A percentile compares a stretch with the other conserved stretches of the same genome.
Evolutionary conservation across 2,797 vertebrate genomes (phyloP).

Genomic region (Melanogrammus aeglefinus): DNA sequence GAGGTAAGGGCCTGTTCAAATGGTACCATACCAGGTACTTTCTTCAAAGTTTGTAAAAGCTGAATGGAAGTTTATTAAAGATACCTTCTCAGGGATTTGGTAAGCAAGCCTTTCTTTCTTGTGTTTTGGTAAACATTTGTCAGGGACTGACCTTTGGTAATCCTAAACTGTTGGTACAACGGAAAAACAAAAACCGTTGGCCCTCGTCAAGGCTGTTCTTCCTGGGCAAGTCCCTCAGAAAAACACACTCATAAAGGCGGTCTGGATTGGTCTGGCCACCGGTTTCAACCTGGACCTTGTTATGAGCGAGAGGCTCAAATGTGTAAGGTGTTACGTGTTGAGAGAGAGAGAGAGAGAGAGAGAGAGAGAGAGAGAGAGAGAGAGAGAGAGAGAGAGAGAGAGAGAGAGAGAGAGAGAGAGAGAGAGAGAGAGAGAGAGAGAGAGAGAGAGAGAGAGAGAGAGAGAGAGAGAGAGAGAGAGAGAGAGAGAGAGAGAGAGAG

Average conservation of each 20-base stretch:
- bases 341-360: background rate
- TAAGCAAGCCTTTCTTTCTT: background rate
- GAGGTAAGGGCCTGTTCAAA: constrained; percentile 74
- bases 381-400: constrained; percentile 28
- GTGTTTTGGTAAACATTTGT: background rate
- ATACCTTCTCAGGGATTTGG: background rate
- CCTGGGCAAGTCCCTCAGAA: constrained; percentile 44
- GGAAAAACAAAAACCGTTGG: constrained; percentile 44
- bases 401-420: constrained; percentile 32
- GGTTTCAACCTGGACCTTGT: constrained; percentile 46
- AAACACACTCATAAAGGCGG: constrained; percentile 26
- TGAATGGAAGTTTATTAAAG: background rate
- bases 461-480: constrained; percentile 9
- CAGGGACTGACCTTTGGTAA: background rate
- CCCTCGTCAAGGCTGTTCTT: constrained; percentile 35
- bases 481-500: constrained; percentile 26
- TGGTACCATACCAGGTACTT: background rate
- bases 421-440: too few species aligned
- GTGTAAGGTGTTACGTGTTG: constrained; percentile 22
- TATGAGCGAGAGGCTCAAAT: constrained; percentile 45
- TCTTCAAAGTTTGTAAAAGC: background rate
- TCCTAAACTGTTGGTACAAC: constrained; percentile 32
- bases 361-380: constrained; percentile 1
- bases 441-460: background rate
- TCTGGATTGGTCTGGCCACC: constrained; percentile 32